Evolutionary conservation across 2,797 vertebrate species (phyloP), one percentile per base, ranked within the genome.

Genomic region (Macroramphosus scolopax): DNA sequence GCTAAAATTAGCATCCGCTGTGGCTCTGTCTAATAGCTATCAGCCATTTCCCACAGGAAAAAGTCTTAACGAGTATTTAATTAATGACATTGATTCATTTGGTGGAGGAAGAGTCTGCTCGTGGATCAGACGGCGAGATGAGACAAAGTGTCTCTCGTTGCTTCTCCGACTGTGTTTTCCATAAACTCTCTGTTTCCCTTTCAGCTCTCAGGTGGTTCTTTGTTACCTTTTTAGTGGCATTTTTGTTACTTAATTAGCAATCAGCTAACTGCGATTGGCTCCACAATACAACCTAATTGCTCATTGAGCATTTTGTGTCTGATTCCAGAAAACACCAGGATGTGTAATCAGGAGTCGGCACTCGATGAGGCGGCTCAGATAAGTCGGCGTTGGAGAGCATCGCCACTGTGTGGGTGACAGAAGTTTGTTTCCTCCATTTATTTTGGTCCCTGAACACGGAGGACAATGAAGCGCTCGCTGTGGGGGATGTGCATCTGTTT

Each of bases 11-110:
- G 63, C 51, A 55, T 68, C 60, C 55, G 42, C 57, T 70, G 34
- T 39, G 40, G 41, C 69, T 75, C 26, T 65, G 56, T 66, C 41
- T 75, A 80, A 73, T 61, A 66, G 56, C 63, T 44, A 58, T 71
- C 44, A 67, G 68, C 52, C 59, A 77, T 87, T 77, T 75, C 81
- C 79, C 76, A 62, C 77, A 78, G 79, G 81, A n/a, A 78, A 75
- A 75, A 69, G 38, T 70, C 73, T 68, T 87, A 89, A 89, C 9
- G 81, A 85, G 80, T 67, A 66, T 83, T 84, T 85, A 83, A 85
- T 88, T 83, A 78, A 81, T 51, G 72, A 67, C 71, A 80, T 40
- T 77, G 77, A 80, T 84, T 82, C 41, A 81, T 83, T 75, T 72
- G 57, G 46, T 63, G 57, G 53, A 66, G 63, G 44, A 22, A 61